Conservation (phyloP, 2,888 invertebrate species). For the Acholoe squamosa region DNA sequence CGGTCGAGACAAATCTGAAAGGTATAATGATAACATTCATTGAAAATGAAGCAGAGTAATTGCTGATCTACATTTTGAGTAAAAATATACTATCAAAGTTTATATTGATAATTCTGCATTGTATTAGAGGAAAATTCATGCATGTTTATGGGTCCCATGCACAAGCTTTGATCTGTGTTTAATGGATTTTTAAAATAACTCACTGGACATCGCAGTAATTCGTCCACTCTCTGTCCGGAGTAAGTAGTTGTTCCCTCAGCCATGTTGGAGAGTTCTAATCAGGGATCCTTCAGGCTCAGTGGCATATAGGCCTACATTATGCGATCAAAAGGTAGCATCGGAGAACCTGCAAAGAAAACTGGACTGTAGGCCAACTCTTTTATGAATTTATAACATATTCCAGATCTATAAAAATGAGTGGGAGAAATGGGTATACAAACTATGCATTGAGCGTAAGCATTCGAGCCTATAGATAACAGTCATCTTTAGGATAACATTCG, state of each 20-base stretch:
- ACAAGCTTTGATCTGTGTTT: background rate
- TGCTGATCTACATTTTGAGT: background rate
- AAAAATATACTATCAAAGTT: background rate
- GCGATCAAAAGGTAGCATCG: no score
- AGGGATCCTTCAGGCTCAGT: no score
- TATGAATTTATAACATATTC: no score
- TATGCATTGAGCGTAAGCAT: no score
- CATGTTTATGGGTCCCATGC: background rate
- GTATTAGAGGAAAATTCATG: background rate
- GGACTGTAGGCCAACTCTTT: no score
- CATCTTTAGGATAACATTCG: no score
- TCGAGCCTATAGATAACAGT: no score
- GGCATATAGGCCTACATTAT: no score
- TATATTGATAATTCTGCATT: background rate
- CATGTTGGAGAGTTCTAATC: background rate
- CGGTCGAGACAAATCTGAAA: constrained; percentile 93
- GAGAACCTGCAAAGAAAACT: no score
- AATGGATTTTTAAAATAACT: background rate
- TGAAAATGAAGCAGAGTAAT: background rate
- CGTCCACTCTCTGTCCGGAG: constrained; percentile 86
- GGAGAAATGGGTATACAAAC: no score
- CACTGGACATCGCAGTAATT: constrained; percentile 96
- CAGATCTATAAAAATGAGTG: no score
- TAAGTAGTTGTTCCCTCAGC: constrained; percentile 69
- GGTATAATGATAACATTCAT: background rate